Evolutionary conservation across 2,113 vertebrate species (phyloP), one percentile per base, ranked within the genome.

Genomic region (Hippocampus zosterae): DNA sequence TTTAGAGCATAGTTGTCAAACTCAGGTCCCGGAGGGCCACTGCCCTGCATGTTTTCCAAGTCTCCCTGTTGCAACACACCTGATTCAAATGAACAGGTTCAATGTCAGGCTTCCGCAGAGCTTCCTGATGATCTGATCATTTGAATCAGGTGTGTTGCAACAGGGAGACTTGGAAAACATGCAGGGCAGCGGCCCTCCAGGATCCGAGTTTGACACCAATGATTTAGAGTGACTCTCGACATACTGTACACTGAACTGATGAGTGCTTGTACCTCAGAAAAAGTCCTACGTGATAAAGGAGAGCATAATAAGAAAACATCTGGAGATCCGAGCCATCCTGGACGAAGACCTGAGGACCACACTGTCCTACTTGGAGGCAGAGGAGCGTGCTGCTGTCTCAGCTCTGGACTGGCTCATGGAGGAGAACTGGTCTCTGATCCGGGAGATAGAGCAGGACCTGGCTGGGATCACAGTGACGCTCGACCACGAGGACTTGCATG

Each of bases 361-460:
- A 2, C 68, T 93, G 55, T 82, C 87, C 41, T 89, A 92, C 69
- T 76, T 93, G 77, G 91, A 93, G 66, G 85, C 90, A 78, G 92
- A 93, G 80, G 84, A 91, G 33, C 70, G 83, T 12, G 92, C 92
- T 18, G 86, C 87, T 3, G 75, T 88, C 56, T 85, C 69, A 12
- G 76, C 77, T 41, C 73, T 92, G 65, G 88, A 92, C 21, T 84
- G 84, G 19, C 80, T 87, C 44, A 88, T 92, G 80, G 90, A 92
- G 67, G 88, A n/a, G 21, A 92, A 90, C 81, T 88, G 85, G 46
- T 77, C 77, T 10, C 75, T 92, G 1, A 85, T 89, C 16, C 91
- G 90, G 73, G 87, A 91, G 46, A 87, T 92, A 52, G 91, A 92
- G 66, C 88, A 83, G 76, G 83, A 91, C 27, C 83, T 93, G 69